These are phyloP conservation scores for Heliconius cydno DNA, from an alignment of 2,888 invertebrate genomes.

Conservation along the genomic window DNA sequence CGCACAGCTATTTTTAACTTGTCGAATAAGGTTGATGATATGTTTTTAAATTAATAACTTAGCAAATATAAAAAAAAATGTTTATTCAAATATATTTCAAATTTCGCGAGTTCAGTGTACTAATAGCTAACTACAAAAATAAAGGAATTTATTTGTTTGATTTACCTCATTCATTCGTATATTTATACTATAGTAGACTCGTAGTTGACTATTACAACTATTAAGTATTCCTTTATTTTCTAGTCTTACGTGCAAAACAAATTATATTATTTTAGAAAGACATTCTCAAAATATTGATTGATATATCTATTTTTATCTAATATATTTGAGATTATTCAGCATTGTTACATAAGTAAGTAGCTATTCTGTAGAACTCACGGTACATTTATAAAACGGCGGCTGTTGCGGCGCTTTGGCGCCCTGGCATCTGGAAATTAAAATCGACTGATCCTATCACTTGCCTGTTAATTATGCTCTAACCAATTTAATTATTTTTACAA, in stretches of 20 bases:
- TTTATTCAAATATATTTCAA: not conserved
- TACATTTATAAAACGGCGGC: conserved; percentile 53
- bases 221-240: too few species aligned
- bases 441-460: conserved; percentile 52
- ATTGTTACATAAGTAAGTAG: not conserved
- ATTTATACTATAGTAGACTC: too few species aligned
- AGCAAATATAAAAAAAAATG: not conserved
- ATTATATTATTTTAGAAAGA: too few species aligned
- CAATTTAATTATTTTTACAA: not conserved
- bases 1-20: conserved; percentile 37
- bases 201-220: too few species aligned
- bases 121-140: too few species aligned
- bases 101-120: too few species aligned
- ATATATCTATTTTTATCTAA: not conserved
- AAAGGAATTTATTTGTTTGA: too few species aligned
- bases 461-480: conserved; percentile 46
- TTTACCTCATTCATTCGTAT: too few species aligned
- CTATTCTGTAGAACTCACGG: conserved; percentile 45
- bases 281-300: too few species aligned
- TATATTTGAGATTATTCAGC: not conserved
- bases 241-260: too few species aligned
- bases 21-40: conserved; percentile 13
- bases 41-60: not conserved
- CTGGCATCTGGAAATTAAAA: conserved; percentile 63
- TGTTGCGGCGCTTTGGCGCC: conserved; percentile 48